Base-by-base conservation (phyloP, 2,797 vertebrate genomes). In the Myotis vivesi region DNA sequence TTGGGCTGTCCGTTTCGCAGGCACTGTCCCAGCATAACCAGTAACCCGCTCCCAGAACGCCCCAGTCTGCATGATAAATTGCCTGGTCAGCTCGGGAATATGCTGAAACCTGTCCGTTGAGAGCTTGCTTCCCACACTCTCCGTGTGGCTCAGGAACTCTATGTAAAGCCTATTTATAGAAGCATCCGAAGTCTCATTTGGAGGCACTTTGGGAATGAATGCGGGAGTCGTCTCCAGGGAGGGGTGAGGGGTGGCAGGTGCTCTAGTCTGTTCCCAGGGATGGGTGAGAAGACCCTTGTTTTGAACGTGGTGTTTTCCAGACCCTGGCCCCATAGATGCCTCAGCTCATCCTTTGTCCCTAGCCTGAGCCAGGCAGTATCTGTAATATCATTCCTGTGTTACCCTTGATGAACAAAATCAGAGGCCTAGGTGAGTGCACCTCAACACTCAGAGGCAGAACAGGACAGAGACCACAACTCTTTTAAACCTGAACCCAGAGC, bases 321-420 rank as follows among this genome's bases (percentile, higher is more conserved):
- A 2, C 20, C 13, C 9, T 0, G 3, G 15, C 2, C 22, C 20
- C 8, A 28, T 2, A 1, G 51, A 10, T 19, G 28, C 53, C 23
- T 38, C 10, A 23, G 15, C 2, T 0, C 0, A 3, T 30, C 9
- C 13, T 83, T 7, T 6, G 28, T 69, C 1, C 2, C 6, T 23
- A 6, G 1, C 30, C 1, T 5, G 8, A 71, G 12, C 16, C 10
- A 66, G 46, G 33, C 4, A n/a, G 6, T 12, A 20, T 11, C 7
- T 8, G 1, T 38, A 38, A 19, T 16, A 28, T 5, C 38, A 16
- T 16, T 13, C 6, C 20, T 59, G 30, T 0, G 8, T 91, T 76
- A 22, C 7, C 81, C 57, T 77, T 17, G 22, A 33, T 55, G 16
- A 59, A 33, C 75, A 51, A 44, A 2, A 85, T 3, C 11, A 75